Evolutionary conservation across 2,888 invertebrate genomes (phyloP).

Genomic region (Aspidiotus destructor): DNA sequence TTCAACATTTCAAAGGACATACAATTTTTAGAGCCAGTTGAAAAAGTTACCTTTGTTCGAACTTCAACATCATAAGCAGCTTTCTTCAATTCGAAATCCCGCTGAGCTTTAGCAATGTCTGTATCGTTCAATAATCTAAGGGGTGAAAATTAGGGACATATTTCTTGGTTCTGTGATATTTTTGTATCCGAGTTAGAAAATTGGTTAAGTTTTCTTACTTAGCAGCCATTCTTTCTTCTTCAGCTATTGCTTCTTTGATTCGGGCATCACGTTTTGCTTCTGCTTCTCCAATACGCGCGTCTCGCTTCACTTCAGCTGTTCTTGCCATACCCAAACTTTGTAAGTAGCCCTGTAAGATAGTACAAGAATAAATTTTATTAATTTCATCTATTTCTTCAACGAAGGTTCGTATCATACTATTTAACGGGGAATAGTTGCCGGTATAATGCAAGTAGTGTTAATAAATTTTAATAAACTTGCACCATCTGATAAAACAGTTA

Average conservation of each 20-base stretch:
- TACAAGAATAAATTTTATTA: no score
- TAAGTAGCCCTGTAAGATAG: slow-evolving; percentile 60
- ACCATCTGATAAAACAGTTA: no score
- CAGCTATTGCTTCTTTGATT: slow-evolving; percentile 90
- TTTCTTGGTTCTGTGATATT: no score
- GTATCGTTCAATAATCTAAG: slow-evolving; percentile 77
- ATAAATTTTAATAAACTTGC: no score
- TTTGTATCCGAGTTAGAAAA: neutral
- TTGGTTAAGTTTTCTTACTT: slow-evolving; percentile 43
- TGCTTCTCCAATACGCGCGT: slow-evolving; percentile 94
- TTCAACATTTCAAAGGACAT: neutral
- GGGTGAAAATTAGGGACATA: no score
- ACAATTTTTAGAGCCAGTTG: slow-evolving; percentile 19
- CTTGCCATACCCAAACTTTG: slow-evolving; percentile 90
- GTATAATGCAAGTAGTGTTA: no score
- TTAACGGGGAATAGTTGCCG: no score
- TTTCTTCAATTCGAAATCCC: slow-evolving; percentile 94
- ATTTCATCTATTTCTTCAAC: no score
- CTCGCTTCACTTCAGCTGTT: slow-evolving; percentile 88
- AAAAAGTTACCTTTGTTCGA: slow-evolving; percentile 66
- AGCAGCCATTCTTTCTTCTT: slow-evolving; percentile 91
- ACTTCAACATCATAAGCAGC: slow-evolving; percentile 96
- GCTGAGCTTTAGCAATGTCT: slow-evolving; percentile 91
- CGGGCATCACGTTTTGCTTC: slow-evolving; percentile 86
- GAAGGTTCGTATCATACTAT: no score